These are phyloP conservation scores for Notolabrus celidotus DNA, from an alignment of 2,797 vertebrate genomes.

Conservation along the genomic window DNA sequence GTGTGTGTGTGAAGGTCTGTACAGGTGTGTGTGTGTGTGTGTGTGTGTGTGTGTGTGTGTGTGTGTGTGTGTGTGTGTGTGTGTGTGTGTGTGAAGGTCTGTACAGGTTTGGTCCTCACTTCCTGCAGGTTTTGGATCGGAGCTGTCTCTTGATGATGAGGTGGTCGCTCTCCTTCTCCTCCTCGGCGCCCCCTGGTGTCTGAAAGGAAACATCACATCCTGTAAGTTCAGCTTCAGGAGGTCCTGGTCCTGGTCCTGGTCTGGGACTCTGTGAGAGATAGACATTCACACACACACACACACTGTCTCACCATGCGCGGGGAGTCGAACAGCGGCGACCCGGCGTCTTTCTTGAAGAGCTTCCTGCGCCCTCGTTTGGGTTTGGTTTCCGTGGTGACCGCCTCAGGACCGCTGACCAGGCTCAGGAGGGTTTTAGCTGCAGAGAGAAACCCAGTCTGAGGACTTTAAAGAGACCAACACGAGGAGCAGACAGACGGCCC, in stretches of 20 bases:
- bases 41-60: no score
- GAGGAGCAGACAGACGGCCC: no score
- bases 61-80: no score
- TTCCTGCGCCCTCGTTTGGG: slow-evolving; percentile 76
- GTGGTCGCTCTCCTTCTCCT: slow-evolving; percentile 91
- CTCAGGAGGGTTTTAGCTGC: slow-evolving; percentile 74
- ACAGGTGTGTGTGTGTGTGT: no score
- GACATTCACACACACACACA: no score
- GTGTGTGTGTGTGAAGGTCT: no score
- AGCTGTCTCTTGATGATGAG: slow-evolving; percentile 90
- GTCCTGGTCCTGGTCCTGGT: no score
- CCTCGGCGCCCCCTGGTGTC: slow-evolving; percentile 65
- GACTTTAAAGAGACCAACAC: not conserved
- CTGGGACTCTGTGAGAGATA: no score
- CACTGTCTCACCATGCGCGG: slow-evolving; percentile 72
- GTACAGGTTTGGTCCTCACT: slow-evolving; percentile 54
- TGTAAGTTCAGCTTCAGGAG: no score
- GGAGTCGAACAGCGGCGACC: slow-evolving; percentile 67
- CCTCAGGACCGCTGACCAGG: slow-evolving; percentile 58
- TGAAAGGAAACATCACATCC: no score
- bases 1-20: no score
- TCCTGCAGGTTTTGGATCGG: slow-evolving; percentile 82
- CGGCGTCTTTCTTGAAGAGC: slow-evolving; percentile 70
- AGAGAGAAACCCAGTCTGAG: slow-evolving; percentile 14
- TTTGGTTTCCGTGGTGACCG: slow-evolving; percentile 44